These are phyloP conservation scores for Rallus crepitans DNA, from an alignment of 2,797 vertebrate species.

Conservation along the genomic window DNA sequence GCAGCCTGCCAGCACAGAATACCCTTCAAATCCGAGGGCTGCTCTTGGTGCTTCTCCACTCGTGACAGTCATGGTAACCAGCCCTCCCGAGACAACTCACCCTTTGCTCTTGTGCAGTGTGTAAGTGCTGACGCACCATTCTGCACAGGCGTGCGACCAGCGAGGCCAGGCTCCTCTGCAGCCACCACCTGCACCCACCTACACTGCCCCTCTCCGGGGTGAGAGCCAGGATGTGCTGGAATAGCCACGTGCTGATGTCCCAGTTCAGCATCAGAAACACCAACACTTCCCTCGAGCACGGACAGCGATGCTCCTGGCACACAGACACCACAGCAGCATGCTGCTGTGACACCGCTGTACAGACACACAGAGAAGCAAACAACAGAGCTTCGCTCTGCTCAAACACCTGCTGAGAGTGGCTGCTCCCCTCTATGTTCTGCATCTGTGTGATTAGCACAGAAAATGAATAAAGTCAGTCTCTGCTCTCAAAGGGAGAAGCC, in stretches of 20 bases:
- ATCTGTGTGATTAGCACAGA: background rate
- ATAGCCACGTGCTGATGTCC: background rate
- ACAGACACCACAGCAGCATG: background rate
- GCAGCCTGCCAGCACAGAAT: background rate
- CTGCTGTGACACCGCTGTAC: background rate
- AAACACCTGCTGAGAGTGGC: background rate
- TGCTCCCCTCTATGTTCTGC: background rate
- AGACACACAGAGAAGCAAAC: background rate
- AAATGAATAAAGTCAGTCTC: background rate
- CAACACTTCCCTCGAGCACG: background rate
- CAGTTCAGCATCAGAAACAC: background rate
- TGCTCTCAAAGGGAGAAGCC: background rate
- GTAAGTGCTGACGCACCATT: rapidly evolving
- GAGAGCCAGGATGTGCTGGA: background rate
- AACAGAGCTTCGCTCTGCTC: background rate
- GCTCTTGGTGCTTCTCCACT: background rate
- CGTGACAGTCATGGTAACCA: background rate
- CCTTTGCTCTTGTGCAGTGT: background rate
- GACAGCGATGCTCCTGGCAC: background rate
- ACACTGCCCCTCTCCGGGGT: no score
- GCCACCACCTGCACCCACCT: background rate
- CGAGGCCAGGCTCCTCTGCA: background rate
- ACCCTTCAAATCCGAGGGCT: background rate
- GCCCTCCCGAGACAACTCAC: rapidly evolving
- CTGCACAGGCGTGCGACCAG: rapidly evolving